Evolutionary conservation across 1,140 invertebrate species (phyloP), one percentile per base, ranked within the genome.

Genomic region (Tenebrio molitor): DNA sequence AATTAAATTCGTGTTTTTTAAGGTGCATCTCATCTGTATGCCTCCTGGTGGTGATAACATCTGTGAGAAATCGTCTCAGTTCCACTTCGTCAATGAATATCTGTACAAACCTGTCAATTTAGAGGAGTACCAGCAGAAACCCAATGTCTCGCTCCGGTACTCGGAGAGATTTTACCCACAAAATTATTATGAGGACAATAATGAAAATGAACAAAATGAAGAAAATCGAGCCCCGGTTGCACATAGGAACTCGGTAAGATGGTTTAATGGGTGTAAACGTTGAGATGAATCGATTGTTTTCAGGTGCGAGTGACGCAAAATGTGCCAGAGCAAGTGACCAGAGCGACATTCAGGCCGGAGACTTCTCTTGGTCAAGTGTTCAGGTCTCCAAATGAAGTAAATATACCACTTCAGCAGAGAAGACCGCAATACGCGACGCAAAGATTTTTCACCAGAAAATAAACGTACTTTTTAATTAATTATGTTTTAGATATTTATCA

Each of bases 11-110:
- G n/a, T 44, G 41, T 44, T 44, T 44, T 44, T n/a, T 17, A 78
- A 93, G 89, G 93, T 96, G 14, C 95, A 97, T 80, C 82, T 97
- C 42, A 97, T 97, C 79, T 97, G 95, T 81, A 96, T 97, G 91
- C 95, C 95, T 0, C 93, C 93, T 2, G 92, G 91, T 33, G 89
- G 90, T 42, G 95, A 97, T 78, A 96, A 95, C 81, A 96, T 92
- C 73, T 97, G 95, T 85, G 90, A 93, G 78, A 92, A 94, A 82
- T 95, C 94, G 0, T 91, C 93, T 0, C 92, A 95, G 77, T 97
- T 92, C 80, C 93, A 96, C 79, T 95, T 96, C 78, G 94, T 97
- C 50, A 97, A 97, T 81, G 95, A 97, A 70, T 97, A 95, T 81
- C 85, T 97, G 6, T 96, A 97, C 87, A 92, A 95, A 79, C 93